Evolutionary conservation across 2,888 invertebrate species (phyloP).

Genomic region (Phortica magna): DNA sequence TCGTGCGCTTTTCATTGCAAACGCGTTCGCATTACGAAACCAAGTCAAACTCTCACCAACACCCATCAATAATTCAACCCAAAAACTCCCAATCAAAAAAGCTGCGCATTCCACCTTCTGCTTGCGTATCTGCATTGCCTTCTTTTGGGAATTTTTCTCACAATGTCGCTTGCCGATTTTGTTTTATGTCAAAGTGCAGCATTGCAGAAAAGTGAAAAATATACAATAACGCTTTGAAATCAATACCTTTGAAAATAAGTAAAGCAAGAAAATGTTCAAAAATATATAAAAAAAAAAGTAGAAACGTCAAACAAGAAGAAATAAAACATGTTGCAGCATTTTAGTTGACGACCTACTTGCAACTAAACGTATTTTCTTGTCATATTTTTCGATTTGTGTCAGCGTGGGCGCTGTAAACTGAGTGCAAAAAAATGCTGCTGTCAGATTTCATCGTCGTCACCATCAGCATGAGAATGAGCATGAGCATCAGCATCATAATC

Average conservation of each 20-base stretch:
- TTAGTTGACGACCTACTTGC: slow-evolving; percentile 61
- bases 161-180: slow-evolving; percentile 25
- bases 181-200: slow-evolving; percentile 49
- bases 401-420: slow-evolving; percentile 39
- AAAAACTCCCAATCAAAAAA: neutral
- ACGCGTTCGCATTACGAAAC: slow-evolving; percentile 34
- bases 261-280: slow-evolving; percentile 52
- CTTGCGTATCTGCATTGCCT: slow-evolving; percentile 8
- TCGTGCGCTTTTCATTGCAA: slow-evolving; percentile 69
- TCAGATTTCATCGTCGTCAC: slow-evolving; percentile 51
- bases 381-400: slow-evolving; percentile 70
- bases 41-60: neutral
- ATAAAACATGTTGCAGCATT: slow-evolving; percentile 57
- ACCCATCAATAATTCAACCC: neutral
- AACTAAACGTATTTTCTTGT: slow-evolving; percentile 69
- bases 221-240: slow-evolving; percentile 54
- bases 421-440: slow-evolving; percentile 52
- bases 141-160: slow-evolving; percentile 15
- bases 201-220: slow-evolving; percentile 59
- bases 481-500: neutral
- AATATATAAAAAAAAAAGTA: slow-evolving; percentile 55
- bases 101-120: neutral
- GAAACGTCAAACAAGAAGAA: slow-evolving; percentile 29
- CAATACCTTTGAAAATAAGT: slow-evolving; percentile 61
- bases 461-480: no score